Evolutionary conservation across 2,797 vertebrate genomes (phyloP).

Genomic region (Crenichthys baileyi): DNA sequence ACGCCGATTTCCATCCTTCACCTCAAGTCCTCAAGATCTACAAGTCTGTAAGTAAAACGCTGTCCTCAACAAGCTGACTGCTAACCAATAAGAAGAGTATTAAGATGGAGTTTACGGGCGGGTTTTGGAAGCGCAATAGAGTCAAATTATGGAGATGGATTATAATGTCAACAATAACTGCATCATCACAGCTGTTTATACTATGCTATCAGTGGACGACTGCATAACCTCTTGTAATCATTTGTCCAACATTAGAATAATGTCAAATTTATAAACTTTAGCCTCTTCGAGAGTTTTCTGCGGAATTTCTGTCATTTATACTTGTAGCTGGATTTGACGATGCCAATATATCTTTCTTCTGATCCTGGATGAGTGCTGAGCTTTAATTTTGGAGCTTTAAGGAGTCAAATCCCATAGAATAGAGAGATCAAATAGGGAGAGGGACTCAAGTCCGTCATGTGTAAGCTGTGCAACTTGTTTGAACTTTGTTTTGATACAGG

Average conservation of each 20-base stretch:
- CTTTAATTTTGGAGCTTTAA: neutral
- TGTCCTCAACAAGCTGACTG: neutral
- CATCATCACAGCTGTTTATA: neutral
- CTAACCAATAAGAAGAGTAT: neutral
- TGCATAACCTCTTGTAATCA: neutral
- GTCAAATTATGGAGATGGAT: neutral
- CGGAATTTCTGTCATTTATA: neutral
- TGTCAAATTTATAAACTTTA: neutral
- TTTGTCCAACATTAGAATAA: neutral
- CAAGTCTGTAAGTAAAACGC: slow-evolving; percentile 85
- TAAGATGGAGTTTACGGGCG: neutral
- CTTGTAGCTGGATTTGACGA: neutral
- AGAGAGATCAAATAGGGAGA: neutral
- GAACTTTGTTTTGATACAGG: neutral
- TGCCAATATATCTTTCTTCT: neutral
- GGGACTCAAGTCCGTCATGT: neutral
- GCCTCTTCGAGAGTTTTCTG: neutral
- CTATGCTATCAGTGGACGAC: neutral
- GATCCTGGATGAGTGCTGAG: neutral
- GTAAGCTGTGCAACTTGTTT: neutral
- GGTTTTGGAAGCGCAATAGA: neutral
- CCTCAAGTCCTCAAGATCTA: slow-evolving; percentile 90
- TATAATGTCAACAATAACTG: neutral
- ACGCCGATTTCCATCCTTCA: slow-evolving; percentile 92
- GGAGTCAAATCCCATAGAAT: neutral